Conservation (phyloP, 2,797 vertebrate species). For the Semotilus atromaculatus region DNA sequence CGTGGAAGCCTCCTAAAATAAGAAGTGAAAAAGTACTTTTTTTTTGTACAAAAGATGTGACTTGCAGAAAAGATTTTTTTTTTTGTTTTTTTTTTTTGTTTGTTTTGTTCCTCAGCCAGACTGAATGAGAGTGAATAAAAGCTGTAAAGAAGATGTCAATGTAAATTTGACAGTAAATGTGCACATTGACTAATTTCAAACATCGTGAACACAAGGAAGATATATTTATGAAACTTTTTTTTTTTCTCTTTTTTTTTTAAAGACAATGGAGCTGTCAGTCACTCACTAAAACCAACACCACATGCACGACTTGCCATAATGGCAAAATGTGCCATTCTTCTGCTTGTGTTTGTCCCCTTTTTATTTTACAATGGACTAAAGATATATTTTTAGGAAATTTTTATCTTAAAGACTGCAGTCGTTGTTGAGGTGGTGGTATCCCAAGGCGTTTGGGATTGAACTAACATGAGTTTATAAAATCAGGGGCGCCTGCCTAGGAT, state of each 20-base stretch:
- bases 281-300: conserved; percentile 64
- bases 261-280: conserved; percentile 53
- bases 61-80: background rate
- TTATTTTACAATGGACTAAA: conserved; percentile 42
- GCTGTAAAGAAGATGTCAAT: conserved; percentile 33
- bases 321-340: conserved; percentile 66
- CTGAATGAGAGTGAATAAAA: conserved; percentile 15
- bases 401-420: conserved; percentile 54
- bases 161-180: conserved; percentile 64
- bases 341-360: conserved; percentile 33
- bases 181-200: conserved; percentile 45
- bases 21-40: conserved; percentile 9
- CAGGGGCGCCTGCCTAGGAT: conserved; percentile 76
- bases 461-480: conserved; percentile 54
- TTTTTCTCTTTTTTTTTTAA: conserved; percentile 73
- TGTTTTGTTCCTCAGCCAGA: background rate
- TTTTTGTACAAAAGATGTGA: conserved; percentile 47
- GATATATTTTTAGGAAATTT: conserved; percentile 51
- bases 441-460: conserved; percentile 64
- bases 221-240: conserved; percentile 69
- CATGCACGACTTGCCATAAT: conserved; percentile 82
- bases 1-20: conserved; percentile 42
- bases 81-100: too few species aligned
- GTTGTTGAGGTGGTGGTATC: conserved; percentile 38
- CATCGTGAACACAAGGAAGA: conserved; percentile 55